These are phyloP conservation scores for Agriopis leucophaearia DNA, from an alignment of 2,888 invertebrate species.

Conservation along the genomic window DNA sequence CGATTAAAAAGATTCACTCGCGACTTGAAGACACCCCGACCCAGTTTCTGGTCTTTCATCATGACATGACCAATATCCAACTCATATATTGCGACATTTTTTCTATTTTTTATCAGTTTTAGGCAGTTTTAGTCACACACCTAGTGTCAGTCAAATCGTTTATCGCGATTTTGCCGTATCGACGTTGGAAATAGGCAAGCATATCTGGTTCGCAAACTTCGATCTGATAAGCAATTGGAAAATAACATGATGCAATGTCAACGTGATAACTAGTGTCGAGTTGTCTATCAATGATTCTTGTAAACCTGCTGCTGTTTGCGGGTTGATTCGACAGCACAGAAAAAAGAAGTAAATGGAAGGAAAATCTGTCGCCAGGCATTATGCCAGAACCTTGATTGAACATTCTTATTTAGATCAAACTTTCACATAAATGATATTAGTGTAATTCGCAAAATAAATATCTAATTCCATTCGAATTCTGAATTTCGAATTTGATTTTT, in stretches of 20 bases:
- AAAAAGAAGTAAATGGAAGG: too few species aligned
- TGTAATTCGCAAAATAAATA: too few species aligned
- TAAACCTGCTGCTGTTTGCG: not conserved
- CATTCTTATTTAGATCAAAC: too few species aligned
- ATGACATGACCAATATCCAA: not conserved
- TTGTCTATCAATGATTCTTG: not conserved
- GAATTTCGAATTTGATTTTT: too few species aligned
- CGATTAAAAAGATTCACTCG: too few species aligned
- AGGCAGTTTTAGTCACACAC: not conserved
- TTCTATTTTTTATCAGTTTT: not conserved
- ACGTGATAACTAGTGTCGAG: slow-evolving; percentile 21
- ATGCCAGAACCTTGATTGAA: too few species aligned
- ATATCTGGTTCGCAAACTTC: slow-evolving; percentile 17
- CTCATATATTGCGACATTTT: not conserved
- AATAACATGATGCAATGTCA: slow-evolving; percentile 38
- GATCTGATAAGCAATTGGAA: slow-evolving; percentile 31
- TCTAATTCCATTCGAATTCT: too few species aligned
- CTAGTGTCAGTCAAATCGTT: not conserved
- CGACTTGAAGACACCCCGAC: not conserved
- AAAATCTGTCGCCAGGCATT: too few species aligned
- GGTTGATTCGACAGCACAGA: too few species aligned
- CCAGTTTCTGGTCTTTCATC: not conserved
- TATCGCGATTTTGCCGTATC: slow-evolving; percentile 15
- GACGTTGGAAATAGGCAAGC: not conserved
- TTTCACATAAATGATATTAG: too few species aligned